Conservation (phyloP, 2,113 vertebrate genomes). For the Mustela lutreola region DNA sequence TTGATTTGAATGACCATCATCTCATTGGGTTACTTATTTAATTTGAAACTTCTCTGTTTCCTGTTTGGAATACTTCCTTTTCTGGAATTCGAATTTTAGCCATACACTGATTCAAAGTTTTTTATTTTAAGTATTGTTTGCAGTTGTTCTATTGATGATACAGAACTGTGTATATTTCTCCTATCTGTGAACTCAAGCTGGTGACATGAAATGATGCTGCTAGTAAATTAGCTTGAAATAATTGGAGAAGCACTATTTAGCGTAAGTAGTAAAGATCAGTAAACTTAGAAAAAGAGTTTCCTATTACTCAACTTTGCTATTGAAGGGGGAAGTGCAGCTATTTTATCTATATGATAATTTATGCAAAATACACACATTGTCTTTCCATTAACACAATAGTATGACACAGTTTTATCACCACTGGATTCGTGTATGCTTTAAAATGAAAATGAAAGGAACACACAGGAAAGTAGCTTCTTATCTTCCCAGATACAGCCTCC, state of each 20-base stretch:
- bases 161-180: conserved; percentile 52
- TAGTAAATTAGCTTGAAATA: conserved; percentile 61
- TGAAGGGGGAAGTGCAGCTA: neutral
- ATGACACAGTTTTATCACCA: conserved; percentile 72
- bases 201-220: conserved; percentile 45
- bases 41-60: neutral
- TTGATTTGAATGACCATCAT: conserved; percentile 68
- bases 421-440: conserved; percentile 77
- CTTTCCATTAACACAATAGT: conserved; percentile 66
- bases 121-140: conserved; percentile 43
- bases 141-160: neutral
- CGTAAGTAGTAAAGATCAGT: conserved; percentile 6
- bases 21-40: conserved; percentile 33
- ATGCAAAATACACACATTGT: conserved; percentile 72
- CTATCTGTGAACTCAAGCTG: conserved; percentile 60
- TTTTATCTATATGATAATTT: conserved; percentile 49
- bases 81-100: conserved; percentile 56
- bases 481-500: conserved; percentile 82
- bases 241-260: conserved; percentile 27
- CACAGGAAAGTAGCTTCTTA: conserved; percentile 83
- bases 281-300: conserved; percentile 62
- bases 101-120: neutral
- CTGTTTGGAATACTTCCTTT: conserved; percentile 30
- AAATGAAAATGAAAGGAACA: conserved; percentile 77
- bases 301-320: conserved; percentile 50